Evolutionary conservation across 1,140 invertebrate genomes (phyloP).

Genomic region (Adelges cooleyi): DNA sequence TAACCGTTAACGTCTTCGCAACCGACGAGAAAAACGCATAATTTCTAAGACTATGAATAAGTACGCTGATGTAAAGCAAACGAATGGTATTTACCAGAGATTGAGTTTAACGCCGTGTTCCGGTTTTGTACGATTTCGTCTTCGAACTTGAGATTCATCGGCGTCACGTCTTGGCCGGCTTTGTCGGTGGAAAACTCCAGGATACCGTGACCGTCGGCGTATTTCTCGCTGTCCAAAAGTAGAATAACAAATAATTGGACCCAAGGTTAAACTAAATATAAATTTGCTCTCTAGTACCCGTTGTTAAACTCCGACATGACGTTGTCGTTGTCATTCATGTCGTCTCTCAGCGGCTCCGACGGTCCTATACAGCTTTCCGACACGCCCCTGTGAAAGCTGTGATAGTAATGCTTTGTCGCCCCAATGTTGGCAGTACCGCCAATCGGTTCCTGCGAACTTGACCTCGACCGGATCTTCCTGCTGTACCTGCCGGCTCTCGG

Average conservation of each 20-base stretch:
- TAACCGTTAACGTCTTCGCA: background rate
- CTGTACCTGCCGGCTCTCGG: conserved; percentile 38
- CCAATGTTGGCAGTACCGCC: conserved; percentile 22
- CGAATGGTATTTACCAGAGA: conserved; percentile 47
- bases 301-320: conserved; percentile 25
- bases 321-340: background rate
- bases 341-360: conserved; percentile 6
- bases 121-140: conserved; percentile 46
- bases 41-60: background rate
- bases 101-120: conserved; percentile 58
- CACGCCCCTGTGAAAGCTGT: conserved; percentile 9
- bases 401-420: conserved; percentile 15
- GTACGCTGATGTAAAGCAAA: no score
- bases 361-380: conserved; percentile 18
- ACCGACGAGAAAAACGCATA: background rate
- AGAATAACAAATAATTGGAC: background rate
- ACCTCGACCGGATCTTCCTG: conserved; percentile 36
- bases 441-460: conserved; percentile 38
- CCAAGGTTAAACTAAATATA: no score
- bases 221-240: conserved; percentile 38
- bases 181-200: conserved; percentile 79
- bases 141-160: conserved; percentile 69
- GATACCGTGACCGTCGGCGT: conserved; percentile 50
- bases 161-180: conserved; percentile 76
- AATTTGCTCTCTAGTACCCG: background rate